phyloP scores from a whole-genome alignment of 2,888 invertebrate species.

The Boloria selene region DNA sequence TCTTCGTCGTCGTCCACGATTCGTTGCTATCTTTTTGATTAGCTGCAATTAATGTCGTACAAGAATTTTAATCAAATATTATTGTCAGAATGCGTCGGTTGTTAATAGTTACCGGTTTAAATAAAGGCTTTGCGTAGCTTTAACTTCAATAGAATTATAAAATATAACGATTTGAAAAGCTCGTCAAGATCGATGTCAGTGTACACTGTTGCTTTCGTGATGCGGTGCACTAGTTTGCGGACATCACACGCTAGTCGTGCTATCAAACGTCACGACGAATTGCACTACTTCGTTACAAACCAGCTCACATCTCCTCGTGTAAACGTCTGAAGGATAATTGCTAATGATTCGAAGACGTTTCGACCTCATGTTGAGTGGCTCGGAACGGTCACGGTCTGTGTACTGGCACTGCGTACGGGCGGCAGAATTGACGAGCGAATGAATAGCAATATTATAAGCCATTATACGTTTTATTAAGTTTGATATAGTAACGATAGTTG shows the following conservation, averaged over 20 bases:
- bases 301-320: not conserved
- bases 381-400: slow-evolving; percentile 39
- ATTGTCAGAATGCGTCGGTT: too few relatives aligned
- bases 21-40: not conserved
- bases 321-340: slow-evolving; percentile 20
- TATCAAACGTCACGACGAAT: not conserved
- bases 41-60: too few relatives aligned
- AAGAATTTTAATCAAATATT: too few relatives aligned
- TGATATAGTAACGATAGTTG: not conserved
- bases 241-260: too few relatives aligned
- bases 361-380: slow-evolving; percentile 29
- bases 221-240: too few relatives aligned
- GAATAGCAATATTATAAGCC: not conserved
- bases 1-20: too few relatives aligned
- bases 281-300: slow-evolving; percentile 3
- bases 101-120: too few relatives aligned
- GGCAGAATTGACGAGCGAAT: not conserved
- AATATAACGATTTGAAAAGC: too few relatives aligned
- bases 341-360: slow-evolving; percentile 26
- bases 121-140: too few relatives aligned
- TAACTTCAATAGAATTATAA: too few relatives aligned
- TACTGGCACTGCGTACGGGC: not conserved
- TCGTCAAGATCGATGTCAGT: too few relatives aligned
- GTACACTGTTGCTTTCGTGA: too few relatives aligned
- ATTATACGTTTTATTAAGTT: not conserved